Evolutionary conservation across 2,113 vertebrate genomes (phyloP).

Genomic region (Galeopterus variegatus): DNA sequence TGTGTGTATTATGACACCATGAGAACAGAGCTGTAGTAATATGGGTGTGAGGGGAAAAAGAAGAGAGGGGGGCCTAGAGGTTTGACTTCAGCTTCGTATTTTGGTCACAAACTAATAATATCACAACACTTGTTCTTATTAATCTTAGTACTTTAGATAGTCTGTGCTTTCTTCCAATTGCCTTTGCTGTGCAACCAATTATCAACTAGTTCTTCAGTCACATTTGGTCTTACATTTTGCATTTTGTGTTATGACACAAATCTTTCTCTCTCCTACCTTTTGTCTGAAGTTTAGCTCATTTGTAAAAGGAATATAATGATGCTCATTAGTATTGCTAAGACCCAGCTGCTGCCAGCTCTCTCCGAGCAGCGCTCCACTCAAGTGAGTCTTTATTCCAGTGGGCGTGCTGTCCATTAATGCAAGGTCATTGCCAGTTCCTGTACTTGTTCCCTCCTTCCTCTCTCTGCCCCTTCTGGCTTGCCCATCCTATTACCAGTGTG

Average conservation of each 20-base stretch:
- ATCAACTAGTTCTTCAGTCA: constrained; percentile 29
- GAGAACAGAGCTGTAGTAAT: background rate
- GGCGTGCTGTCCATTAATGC: constrained; percentile 72
- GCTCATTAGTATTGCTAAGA: constrained; percentile 82
- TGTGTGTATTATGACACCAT: background rate
- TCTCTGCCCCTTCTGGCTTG: constrained; percentile 41
- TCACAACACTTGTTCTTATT: background rate
- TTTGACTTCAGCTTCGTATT: constrained; percentile 57
- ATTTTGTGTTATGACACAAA: constrained; percentile 64
- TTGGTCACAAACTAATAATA: constrained; percentile 1
- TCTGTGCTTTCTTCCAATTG: background rate
- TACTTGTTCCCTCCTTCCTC: constrained; percentile 62
- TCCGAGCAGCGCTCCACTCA: constrained; percentile 68
- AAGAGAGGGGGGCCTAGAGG: background rate
- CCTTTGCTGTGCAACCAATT: background rate
- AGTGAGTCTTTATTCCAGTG: constrained; percentile 50
- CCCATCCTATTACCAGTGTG: background rate
- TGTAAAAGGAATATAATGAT: constrained; percentile 70
- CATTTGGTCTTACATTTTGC: constrained; percentile 64
- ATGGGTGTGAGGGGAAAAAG: background rate
- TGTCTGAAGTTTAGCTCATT: constrained; percentile 81
- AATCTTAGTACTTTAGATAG: background rate
- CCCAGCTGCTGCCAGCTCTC: constrained; percentile 77
- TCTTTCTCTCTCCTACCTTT: constrained; percentile 62
- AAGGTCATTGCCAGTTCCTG: constrained; percentile 83